Evolutionary conservation across 2,888 invertebrate genomes (phyloP).

Genomic region (Sepioteuthis lessoniana): DNA sequence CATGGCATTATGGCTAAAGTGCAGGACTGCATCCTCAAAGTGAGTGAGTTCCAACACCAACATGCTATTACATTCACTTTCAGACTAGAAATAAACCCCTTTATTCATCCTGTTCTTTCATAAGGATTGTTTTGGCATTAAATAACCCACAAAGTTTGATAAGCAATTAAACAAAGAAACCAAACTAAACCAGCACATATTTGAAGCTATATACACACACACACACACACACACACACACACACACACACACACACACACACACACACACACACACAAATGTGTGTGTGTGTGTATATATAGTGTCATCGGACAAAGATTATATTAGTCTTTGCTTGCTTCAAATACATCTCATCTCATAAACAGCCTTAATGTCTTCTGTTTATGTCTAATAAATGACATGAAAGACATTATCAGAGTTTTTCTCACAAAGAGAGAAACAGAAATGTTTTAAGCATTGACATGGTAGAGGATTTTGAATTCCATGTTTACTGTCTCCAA

Average conservation of each 20-base stretch:
- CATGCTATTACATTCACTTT: too few relatives aligned
- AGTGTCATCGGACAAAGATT: not conserved
- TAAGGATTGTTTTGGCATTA: too few relatives aligned
- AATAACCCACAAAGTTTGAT: too few relatives aligned
- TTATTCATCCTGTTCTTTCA: not conserved
- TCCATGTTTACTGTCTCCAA: not conserved
- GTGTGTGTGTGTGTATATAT: not conserved
- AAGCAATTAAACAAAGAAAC: too few relatives aligned
- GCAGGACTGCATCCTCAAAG: too few relatives aligned
- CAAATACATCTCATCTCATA: conserved; percentile 8
- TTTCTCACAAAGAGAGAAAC: not conserved
- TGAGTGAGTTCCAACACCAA: too few relatives aligned
- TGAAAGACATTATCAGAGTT: not conserved
- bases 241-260: too few relatives aligned
- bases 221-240: not conserved
- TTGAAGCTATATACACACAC: not conserved
- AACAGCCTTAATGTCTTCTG: not conserved
- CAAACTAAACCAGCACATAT: too few relatives aligned
- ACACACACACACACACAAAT: not conserved
- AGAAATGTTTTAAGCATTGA: not conserved
- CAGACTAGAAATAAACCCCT: too few relatives aligned
- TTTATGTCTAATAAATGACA: not conserved
- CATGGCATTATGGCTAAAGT: too few relatives aligned
- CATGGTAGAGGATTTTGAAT: not conserved
- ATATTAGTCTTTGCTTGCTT: not conserved